phyloP scores from a whole-genome alignment of 2,113 vertebrate species.

The Heptranchias perlo region DNA sequence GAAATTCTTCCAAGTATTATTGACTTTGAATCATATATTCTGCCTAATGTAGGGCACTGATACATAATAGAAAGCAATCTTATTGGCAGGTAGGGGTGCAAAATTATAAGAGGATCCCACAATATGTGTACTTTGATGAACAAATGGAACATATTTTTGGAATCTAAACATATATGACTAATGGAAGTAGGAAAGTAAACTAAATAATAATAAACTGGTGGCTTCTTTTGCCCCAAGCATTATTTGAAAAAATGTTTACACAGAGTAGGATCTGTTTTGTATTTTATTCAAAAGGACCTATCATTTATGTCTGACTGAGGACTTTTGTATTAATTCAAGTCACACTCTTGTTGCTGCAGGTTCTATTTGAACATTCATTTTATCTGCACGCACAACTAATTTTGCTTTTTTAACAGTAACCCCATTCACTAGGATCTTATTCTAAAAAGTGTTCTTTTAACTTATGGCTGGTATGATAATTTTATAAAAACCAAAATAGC shows the following conservation, averaged over 20 bases:
- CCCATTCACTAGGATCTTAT: not conserved
- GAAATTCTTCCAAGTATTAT: not conserved
- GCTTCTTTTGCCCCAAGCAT: not conserved
- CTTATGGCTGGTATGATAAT: not conserved
- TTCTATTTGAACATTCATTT: not conserved
- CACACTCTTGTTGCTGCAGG: not conserved
- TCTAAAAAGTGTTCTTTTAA: not conserved
- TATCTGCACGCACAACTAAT: not conserved
- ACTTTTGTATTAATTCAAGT: not conserved
- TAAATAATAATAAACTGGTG: not conserved
- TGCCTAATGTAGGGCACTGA: not conserved
- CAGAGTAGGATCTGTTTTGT: not conserved
- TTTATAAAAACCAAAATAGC: not conserved
- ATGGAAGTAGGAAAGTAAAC: not conserved
- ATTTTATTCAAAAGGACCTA: not conserved
- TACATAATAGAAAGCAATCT: not conserved
- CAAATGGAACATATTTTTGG: not conserved
- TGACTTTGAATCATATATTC: not conserved
- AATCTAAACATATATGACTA: no score
- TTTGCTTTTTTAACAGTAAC: not conserved
- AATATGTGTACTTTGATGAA: not conserved
- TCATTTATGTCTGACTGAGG: not conserved
- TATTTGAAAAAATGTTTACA: conserved; percentile 1
- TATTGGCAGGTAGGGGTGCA: not conserved
- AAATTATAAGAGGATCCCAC: not conserved